Evolutionary conservation across 2,113 vertebrate genomes (phyloP), one percentile per base, ranked within the genome.

Genomic region (Apistogramma diplotaenia): DNA sequence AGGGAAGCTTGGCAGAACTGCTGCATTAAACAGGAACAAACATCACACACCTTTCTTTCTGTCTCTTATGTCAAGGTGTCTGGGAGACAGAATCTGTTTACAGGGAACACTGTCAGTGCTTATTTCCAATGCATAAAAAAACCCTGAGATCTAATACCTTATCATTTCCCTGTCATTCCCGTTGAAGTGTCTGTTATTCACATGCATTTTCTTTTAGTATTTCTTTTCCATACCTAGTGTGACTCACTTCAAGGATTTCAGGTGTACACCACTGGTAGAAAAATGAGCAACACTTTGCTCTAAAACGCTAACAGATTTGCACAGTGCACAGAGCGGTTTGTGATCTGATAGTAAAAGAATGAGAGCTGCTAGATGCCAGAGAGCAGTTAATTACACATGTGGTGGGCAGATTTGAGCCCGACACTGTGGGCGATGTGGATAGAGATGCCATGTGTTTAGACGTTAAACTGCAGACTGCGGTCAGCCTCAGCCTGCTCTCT

Each of bases 381-480:
- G 74, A 74, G 81, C 61, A 84, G 89, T 93, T 94, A 91, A 95
- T 94, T 92, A 86, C 90, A 93, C 93, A 95, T 94, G 89, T 95
- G 94, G 93, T 73, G 75, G 77, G 89, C 93, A 94, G 92, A 93
- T 93, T 94, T 85, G 82, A 87, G 88, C 79, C 88, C 83, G 58
- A 90, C 93, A 92, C 93, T 53, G 89, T 93, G 90, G 93, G 91
- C 90, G 91, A 94, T 85, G 87, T 82, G 75, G 82, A 87, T 87
- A 82, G 91, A 87, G 89, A 91, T 88, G 89, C 89, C 92, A 92
- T 93, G 89, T 93, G 90, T 94, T 91, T 88, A 87, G 82, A 88
- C 70, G 62, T 92, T 89, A 93, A 92, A 90, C 88, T 90, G 86
- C 91, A 93, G 93, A 93, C 89, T 93, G 93, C 43, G 89, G 92